A percentile compares a stretch with the other conserved stretches of the same genome.
These are phyloP conservation scores for Danaus plexippus DNA, from an alignment of 1,140 invertebrate species.

Conservation along the genomic window DNA sequence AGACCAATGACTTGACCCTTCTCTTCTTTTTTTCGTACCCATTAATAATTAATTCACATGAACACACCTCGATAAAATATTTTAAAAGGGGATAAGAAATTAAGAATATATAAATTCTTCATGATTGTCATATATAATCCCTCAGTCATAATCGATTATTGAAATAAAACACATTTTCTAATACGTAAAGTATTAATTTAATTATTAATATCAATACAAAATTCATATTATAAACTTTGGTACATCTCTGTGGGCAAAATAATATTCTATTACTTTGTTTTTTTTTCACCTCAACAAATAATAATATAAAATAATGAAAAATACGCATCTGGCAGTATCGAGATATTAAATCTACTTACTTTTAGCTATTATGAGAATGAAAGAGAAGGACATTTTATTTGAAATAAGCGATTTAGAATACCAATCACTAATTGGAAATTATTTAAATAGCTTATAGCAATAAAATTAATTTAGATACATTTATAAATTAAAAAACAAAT, in stretches of 20 bases:
- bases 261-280: slow-evolving; percentile 7
- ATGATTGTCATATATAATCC: too few relatives aligned
- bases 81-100: too few relatives aligned
- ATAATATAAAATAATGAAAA: slow-evolving; percentile 2
- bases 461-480: slow-evolving; percentile 4
- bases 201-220: slow-evolving; percentile 51
- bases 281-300: not conserved
- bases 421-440: slow-evolving; percentile 8
- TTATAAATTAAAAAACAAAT: slow-evolving; percentile 3
- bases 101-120: too few relatives aligned
- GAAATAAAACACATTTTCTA: slow-evolving; percentile 5
- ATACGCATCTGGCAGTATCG: slow-evolving; percentile 1
- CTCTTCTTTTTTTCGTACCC: too few relatives aligned
- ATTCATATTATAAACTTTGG: slow-evolving; percentile 45
- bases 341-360: slow-evolving; percentile 1
- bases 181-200: slow-evolving; percentile 59
- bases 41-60: too few relatives aligned
- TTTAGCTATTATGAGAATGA: too few relatives aligned
- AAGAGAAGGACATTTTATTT: too few relatives aligned
- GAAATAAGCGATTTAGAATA: not conserved
- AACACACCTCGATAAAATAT: too few relatives aligned
- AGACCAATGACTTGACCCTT: too few relatives aligned
- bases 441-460: slow-evolving; percentile 9
- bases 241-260: slow-evolving; percentile 24
- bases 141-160: not conserved